phyloP scores from a whole-genome alignment of 2,888 invertebrate species.

The Flexamia atlantica region DNA sequence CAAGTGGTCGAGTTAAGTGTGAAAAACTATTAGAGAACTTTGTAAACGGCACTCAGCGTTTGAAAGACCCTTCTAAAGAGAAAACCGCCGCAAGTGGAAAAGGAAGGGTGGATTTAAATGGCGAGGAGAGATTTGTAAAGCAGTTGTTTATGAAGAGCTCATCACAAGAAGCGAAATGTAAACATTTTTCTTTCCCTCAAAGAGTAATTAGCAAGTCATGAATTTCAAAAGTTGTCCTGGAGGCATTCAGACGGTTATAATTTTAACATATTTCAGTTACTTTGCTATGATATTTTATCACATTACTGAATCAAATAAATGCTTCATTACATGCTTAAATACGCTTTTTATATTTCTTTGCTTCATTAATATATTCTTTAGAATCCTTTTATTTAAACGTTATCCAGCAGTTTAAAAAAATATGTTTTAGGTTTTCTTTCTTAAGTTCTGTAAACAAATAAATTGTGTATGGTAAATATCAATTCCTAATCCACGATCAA shows the following conservation, averaged over 20 bases:
- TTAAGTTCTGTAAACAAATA: too few species aligned
- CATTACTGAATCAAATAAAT: too few species aligned
- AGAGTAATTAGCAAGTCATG: slow-evolving; percentile 53
- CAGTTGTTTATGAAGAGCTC: slow-evolving; percentile 55
- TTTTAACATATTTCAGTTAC: neutral
- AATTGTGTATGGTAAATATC: too few species aligned
- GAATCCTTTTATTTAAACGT: too few species aligned
- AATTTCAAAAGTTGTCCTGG: slow-evolving; percentile 3
- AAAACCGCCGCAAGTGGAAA: slow-evolving; percentile 32
- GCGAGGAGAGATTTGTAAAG: slow-evolving; percentile 49
- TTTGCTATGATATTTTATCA: neutral
- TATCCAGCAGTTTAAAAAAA: too few species aligned
- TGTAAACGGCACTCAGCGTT: neutral
- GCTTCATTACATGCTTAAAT: too few species aligned
- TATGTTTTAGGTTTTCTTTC: too few species aligned
- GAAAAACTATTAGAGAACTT: slow-evolving; percentile 8
- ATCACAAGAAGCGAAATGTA: slow-evolving; percentile 52
- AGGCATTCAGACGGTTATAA: neutral
- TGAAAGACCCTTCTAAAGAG: slow-evolving; percentile 1
- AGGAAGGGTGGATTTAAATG: slow-evolving; percentile 31
- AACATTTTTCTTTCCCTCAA: slow-evolving; percentile 43
- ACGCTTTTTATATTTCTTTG: too few species aligned
- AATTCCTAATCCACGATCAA: too few species aligned
- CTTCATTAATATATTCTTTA: too few species aligned
- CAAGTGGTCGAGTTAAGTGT: neutral